Base-by-base conservation (phyloP, 2,888 invertebrate genomes). In the Agrypnus murinus region DNA sequence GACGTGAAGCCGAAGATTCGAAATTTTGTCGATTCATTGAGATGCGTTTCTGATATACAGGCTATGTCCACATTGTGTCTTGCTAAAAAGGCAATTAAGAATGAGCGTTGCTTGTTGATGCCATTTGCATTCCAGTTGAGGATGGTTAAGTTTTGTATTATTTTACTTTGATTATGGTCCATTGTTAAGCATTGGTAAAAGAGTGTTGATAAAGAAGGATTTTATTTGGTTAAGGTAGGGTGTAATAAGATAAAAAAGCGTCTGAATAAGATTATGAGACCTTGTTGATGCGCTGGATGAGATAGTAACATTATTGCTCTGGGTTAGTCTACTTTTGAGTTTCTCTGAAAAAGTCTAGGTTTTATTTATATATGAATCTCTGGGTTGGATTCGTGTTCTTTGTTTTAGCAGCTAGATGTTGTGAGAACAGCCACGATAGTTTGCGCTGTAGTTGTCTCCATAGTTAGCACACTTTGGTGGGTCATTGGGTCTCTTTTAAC, bases 401-500 rank as follows among this genome's bases (percentile, higher is more conserved):
- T 40, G 17, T 7, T 65, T 32, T 59, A 57, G 14, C 38, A 59
- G 34, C 15, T 45, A 31, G 10, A 53, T 50, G 57, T 31, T 38
- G 2, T 43, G 25, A 32, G 9, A 14, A 19, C 48, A 68, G 2
- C 40, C 62, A 0, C 36, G 45, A 25, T 45, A 53, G 31, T 53
- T 34, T 12, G 34, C 38, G 5, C 57, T 64, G 48, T 65, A 43
- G 9, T 38, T 43, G n/a, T 43, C 65, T 31, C 69, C 64, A 45
- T 53, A 69, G 58, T 69, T 65, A 38, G 58, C 65, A 32, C 65
- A 65, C 34, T 45, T 69, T 48, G 58, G 58, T 38, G 15, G 9
- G 14, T 68, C 63, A 32, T 68, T 53, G 9, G 60, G 14, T 53
- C 15, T 50, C 43, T 53, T 63, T 40, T 55, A 14, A 19, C 69